Evolutionary conservation across 2,113 vertebrate genomes (phyloP), one percentile per base, ranked within the genome.

Genomic region (Hyperopisus bebe): DNA sequence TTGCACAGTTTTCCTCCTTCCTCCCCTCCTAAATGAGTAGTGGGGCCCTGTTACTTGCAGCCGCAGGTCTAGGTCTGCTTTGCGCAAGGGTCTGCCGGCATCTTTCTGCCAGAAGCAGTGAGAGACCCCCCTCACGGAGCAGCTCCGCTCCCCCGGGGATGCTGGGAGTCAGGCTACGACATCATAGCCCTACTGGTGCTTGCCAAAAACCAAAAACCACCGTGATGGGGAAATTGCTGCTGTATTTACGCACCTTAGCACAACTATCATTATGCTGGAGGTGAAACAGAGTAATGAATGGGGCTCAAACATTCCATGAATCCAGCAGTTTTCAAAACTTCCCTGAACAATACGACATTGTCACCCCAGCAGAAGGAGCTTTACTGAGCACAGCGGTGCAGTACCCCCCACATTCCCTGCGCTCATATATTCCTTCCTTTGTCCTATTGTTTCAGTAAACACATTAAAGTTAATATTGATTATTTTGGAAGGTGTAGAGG

Each of bases 341-440:
- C 1, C 35, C 70, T 91, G 92, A 94, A 95, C 94, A 95, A 95
- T 92, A 89, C 93, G 66, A 94, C 92, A 91, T 93, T 96, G 94
- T 95, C 70, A 24, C 92, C 77, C 55, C 70, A 90, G 74, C 92
- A 88, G 90, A 92, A 58, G 90, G 91, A 92, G 89, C 66, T 74
- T 88, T 89, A 86, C 90, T 93, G 90, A 92, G 47, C 21, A 84
- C 82, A 66, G n/a, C 44, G 87, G 70, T 89, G 58, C 44, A n/a
- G 89, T 90, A 66, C 83, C 87, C 84, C 80, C 62, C 53, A 21
- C 10, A 82, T 86, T 86, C 90, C 90, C 87, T 44, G 31, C 86
- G 31, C 86, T 93, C 91, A 93, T 86, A 92, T 92, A 95, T 94
- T 92, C 92, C 94, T 94, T 94, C n/a, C 93, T 95, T 95, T 94